Evolutionary conservation across 2,113 vertebrate species (phyloP).

Genomic region (Salvelinus fontinalis): DNA sequence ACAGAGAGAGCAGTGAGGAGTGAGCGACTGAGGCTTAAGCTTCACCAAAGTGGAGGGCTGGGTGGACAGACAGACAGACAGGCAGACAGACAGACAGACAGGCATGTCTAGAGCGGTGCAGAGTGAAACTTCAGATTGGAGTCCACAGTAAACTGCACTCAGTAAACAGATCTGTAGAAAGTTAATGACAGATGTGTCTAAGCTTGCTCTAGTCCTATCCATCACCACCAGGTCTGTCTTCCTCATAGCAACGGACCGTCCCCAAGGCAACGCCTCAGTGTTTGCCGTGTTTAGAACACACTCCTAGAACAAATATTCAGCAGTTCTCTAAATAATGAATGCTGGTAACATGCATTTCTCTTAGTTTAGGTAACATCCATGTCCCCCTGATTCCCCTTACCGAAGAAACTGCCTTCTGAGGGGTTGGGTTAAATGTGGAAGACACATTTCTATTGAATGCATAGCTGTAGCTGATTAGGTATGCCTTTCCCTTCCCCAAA

Average conservation of each 20-base stretch:
- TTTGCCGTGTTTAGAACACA: conserved; percentile 2
- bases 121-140: conserved; percentile 12
- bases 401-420: no score
- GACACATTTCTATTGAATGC: no score
- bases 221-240: background rate
- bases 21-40: conserved; percentile 25
- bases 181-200: background rate
- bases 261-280: conserved; percentile 1
- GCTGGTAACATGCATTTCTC: no score
- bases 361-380: no score
- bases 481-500: no score
- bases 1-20: conserved; percentile 33
- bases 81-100: conserved; percentile 5
- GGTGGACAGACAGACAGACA: conserved; percentile 1
- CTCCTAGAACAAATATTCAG: conserved; percentile 7
- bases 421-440: no score
- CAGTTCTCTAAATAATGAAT: background rate
- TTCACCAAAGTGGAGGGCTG: background rate
- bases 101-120: conserved; percentile 29
- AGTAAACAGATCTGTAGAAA: conserved; percentile 35
- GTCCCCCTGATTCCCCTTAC: no score
- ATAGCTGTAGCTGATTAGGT: no score
- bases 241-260: background rate
- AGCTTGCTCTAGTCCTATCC: background rate
- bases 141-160: conserved; percentile 21